These are phyloP conservation scores for Lepidotrigona ventralis DNA, from an alignment of 1,140 invertebrate genomes.

Conservation along the genomic window DNA sequence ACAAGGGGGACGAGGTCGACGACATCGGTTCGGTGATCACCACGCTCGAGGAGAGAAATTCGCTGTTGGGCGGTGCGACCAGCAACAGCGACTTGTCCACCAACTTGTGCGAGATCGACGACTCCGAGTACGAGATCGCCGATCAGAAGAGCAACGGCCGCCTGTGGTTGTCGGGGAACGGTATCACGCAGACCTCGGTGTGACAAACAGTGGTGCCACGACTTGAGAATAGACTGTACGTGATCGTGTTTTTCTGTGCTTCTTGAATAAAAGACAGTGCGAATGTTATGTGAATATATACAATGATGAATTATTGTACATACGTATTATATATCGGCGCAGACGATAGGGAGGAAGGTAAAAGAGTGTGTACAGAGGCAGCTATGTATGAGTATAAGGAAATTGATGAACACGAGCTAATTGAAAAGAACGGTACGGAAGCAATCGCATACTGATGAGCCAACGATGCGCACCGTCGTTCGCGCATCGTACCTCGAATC, in stretches of 20 bases:
- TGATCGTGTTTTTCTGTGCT: constrained; percentile 59
- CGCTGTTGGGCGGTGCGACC: constrained; percentile 85
- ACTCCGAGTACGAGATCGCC: constrained; percentile 87
- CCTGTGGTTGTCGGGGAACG: constrained; percentile 77
- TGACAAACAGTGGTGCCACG: constrained; percentile 75
- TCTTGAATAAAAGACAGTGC: constrained; percentile 53
- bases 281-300: constrained; percentile 68
- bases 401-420: constrained; percentile 11
- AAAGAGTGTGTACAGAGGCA: constrained; percentile 69
- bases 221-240: constrained; percentile 45
- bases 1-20: constrained; percentile 78
- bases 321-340: constrained; percentile 54
- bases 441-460: constrained; percentile 36
- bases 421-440: constrained; percentile 10
- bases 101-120: constrained; percentile 95
- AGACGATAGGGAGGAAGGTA: constrained; percentile 52
- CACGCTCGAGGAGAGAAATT: constrained; percentile 86
- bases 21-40: constrained; percentile 82
- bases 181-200: constrained; percentile 82
- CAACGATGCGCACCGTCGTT: constrained; percentile 12
- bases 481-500: constrained; percentile 57
- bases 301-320: constrained; percentile 69
- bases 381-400: constrained; percentile 59
- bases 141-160: constrained; percentile 81
- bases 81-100: constrained; percentile 92